These are phyloP conservation scores for Tangara arthus DNA, from an alignment of 2,797 vertebrate genomes.

Conservation along the genomic window DNA sequence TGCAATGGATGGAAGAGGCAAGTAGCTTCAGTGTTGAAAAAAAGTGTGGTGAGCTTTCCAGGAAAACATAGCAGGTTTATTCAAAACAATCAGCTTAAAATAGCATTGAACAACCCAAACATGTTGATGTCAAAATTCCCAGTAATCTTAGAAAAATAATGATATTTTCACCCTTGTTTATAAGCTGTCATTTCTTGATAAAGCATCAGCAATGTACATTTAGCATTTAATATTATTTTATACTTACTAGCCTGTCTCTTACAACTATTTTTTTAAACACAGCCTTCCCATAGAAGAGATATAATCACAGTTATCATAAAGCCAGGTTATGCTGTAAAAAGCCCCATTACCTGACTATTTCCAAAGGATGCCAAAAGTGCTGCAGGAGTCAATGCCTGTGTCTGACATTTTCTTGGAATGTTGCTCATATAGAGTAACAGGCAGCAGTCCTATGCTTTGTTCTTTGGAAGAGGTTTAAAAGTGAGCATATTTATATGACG, in stretches of 20 bases:
- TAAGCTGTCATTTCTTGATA: not conserved
- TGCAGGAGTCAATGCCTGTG: fast-evolving
- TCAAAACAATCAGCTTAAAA: not conserved
- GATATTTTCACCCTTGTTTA: not conserved
- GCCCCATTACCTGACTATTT: not conserved
- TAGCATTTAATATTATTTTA: not conserved
- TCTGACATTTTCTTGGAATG: not conserved
- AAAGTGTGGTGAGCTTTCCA: not conserved
- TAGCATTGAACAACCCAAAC: not conserved
- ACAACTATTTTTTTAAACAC: not conserved
- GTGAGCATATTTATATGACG: not conserved
- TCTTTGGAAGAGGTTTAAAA: not conserved
- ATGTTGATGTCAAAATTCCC: not conserved
- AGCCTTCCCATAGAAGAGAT: not conserved
- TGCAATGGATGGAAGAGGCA: not conserved
- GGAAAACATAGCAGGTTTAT: not conserved
- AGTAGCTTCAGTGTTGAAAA: not conserved
- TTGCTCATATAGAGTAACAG: not conserved
- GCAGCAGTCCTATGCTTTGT: not conserved
- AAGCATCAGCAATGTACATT: not conserved
- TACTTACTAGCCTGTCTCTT: not conserved
- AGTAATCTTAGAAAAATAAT: not conserved
- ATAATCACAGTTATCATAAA: not conserved
- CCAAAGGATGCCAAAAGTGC: not conserved
- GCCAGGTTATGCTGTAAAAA: not conserved